Percentiles rank a stretch among this genome's conserved stretches.
Evolutionary conservation across 2,797 vertebrate genomes (phyloP).

Genomic region (Mallotus villosus): DNA sequence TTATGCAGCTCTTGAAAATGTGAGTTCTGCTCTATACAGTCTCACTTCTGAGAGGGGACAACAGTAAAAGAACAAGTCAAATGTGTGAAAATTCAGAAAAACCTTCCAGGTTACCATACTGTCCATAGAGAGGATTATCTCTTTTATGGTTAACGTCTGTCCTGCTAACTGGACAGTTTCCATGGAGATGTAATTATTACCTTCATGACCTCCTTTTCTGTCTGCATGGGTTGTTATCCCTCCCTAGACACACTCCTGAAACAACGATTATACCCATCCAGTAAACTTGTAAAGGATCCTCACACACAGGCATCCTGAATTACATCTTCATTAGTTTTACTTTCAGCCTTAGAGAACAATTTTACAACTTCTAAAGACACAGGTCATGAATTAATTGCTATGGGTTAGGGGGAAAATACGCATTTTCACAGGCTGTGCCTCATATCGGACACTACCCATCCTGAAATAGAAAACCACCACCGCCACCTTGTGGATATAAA

Average conservation of each 20-base stretch:
- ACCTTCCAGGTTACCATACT: not conserved
- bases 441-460: no score
- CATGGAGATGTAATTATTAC: constrained; percentile 3
- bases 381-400: no score
- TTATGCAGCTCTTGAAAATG: not conserved
- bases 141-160: not conserved
- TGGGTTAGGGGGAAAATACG: no score
- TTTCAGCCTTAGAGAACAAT: not conserved
- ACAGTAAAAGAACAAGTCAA: not conserved
- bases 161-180: not conserved
- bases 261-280: not conserved
- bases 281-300: no score
- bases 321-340: not conserved
- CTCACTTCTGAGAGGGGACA: not conserved
- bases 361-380: no score
- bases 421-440: no score
- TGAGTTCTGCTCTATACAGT: not conserved
- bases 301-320: not conserved
- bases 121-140: not conserved
- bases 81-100: not conserved
- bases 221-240: not conserved
- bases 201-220: not conserved
- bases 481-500: constrained; percentile 62
- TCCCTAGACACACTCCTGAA: not conserved
- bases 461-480: constrained; percentile 38